phyloP scores from a whole-genome alignment of 2,113 vertebrate species.

The Pandion haliaetus region DNA sequence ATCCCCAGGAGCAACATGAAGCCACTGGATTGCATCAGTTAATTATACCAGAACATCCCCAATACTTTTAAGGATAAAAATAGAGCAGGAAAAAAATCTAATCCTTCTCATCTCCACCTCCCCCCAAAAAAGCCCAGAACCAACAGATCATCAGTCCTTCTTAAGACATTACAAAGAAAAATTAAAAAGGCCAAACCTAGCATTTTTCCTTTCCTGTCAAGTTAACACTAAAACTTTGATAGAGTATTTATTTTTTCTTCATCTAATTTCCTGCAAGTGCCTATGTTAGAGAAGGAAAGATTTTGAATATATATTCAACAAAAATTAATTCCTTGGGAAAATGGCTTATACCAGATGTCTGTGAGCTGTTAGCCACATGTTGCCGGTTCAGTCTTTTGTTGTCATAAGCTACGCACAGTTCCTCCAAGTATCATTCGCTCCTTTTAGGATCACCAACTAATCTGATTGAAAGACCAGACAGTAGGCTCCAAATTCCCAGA shows the following conservation, averaged over 20 bases:
- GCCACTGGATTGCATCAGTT: neutral
- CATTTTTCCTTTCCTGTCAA: neutral
- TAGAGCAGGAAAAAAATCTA: neutral
- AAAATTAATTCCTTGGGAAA: neutral
- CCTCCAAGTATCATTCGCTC: neutral
- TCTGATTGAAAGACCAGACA: slow-evolving; percentile 26
- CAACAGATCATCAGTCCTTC: neutral
- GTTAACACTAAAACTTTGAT: neutral
- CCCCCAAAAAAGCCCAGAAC: neutral
- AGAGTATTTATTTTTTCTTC: neutral
- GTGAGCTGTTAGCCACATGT: slow-evolving; percentile 10
- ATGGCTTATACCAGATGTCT: neutral
- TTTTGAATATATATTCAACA: neutral
- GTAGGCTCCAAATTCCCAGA: slow-evolving; percentile 15
- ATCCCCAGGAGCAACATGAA: neutral
- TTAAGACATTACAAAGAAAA: neutral
- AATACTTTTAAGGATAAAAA: neutral
- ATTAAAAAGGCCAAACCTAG: neutral
- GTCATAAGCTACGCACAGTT: neutral
- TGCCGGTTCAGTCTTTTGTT: neutral
- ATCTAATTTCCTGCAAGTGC: neutral
- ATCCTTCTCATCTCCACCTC: neutral
- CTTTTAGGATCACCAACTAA: neutral
- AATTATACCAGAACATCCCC: neutral
- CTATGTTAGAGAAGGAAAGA: neutral